Evolutionary conservation across 2,797 vertebrate species (phyloP).

Genomic region (Chrysocyon brachyurus): DNA sequence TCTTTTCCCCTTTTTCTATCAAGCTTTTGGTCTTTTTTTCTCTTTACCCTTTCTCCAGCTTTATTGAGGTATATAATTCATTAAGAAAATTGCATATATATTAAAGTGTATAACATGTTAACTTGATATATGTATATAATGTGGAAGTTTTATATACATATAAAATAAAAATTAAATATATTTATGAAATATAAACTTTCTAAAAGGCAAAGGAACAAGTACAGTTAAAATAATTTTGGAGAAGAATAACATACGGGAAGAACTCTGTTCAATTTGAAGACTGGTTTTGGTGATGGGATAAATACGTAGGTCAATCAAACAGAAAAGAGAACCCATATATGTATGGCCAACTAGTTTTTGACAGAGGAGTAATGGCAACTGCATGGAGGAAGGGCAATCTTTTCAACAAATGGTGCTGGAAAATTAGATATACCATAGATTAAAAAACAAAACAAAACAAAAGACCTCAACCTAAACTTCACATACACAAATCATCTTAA

Average conservation of each 20-base stretch:
- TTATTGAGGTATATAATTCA: slow-evolving; percentile 1
- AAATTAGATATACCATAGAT: background rate
- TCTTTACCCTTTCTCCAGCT: background rate
- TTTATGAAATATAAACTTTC: background rate
- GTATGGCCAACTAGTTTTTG: background rate
- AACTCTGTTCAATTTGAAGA: background rate
- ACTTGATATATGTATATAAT: background rate
- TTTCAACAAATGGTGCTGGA: background rate
- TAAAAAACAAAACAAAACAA: background rate
- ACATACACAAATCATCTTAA: slow-evolving; percentile 18
- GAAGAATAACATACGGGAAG: background rate
- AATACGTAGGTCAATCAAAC: background rate
- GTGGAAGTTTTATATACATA: background rate
- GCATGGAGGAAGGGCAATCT: background rate
- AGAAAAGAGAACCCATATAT: background rate
- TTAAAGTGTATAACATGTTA: background rate
- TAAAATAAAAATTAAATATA: background rate
- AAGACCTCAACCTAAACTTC: background rate
- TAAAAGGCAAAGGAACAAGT: background rate
- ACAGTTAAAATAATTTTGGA: background rate
- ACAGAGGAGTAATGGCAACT: background rate
- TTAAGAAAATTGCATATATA: slow-evolving; percentile 21
- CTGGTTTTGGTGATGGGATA: background rate
- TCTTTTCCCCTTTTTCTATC: background rate
- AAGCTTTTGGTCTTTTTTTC: slow-evolving; percentile 21